phyloP scores from a whole-genome alignment of 2,888 invertebrate genomes.

The Eulithis prunata region DNA sequence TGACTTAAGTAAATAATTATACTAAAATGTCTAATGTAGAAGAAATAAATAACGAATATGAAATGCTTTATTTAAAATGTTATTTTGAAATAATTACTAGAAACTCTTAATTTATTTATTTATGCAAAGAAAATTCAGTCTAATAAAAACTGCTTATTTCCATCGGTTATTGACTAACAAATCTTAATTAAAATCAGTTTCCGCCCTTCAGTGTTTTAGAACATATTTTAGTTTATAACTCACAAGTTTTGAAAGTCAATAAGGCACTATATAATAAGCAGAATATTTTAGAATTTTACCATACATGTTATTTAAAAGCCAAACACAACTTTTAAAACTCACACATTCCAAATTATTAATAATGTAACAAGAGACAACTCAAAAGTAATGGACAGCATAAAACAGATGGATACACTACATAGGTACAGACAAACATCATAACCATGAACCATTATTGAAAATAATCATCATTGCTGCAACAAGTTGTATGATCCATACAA shows the following conservation, averaged over 20 bases:
- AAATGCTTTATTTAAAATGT: conserved; percentile 80
- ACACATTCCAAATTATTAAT: conserved; percentile 40
- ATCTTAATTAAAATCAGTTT: conserved; percentile 43
- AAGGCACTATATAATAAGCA: conserved; percentile 74
- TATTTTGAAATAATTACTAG: conserved; percentile 72
- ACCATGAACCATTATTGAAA: conserved; percentile 58
- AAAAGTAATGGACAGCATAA: conserved; percentile 68
- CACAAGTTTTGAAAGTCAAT: conserved; percentile 74
- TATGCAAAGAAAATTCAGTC: conserved; percentile 74
- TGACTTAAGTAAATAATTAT: conserved; percentile 77
- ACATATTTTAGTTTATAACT: conserved; percentile 22
- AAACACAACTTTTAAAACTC: conserved; percentile 58
- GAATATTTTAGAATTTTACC: conserved; percentile 62
- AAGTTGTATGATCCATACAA: conserved; percentile 43
- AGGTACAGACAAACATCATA: conserved; percentile 61
- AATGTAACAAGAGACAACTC: conserved; percentile 56
- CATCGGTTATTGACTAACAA: conserved; percentile 70
- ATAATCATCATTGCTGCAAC: conserved; percentile 53
- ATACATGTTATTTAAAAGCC: conserved; percentile 73
- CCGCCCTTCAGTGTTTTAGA: neutral
- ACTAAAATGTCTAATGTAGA: conserved; percentile 76
- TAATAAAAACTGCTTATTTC: conserved; percentile 71
- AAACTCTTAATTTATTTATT: conserved; percentile 67
- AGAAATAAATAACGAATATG: conserved; percentile 83
- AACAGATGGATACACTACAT: conserved; percentile 68